A percentile compares a stretch with the other conserved stretches of the same genome.
Conservation (phyloP, 1,140 invertebrate species). For the Homalodisca vitripennis region DNA sequence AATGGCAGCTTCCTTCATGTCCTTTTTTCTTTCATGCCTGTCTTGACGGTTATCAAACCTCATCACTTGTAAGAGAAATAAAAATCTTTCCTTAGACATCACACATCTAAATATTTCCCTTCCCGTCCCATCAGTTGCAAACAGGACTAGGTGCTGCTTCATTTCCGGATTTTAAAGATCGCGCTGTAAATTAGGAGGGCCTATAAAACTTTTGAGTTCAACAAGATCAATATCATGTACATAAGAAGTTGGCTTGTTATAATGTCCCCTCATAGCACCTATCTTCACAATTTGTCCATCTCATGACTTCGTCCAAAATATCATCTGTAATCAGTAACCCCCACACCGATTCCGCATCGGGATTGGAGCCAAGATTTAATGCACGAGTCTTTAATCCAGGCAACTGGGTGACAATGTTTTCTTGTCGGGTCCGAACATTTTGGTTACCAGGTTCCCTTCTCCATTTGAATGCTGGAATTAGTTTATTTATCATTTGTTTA, state of each 20-base stretch:
- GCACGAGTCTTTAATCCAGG: conserved; percentile 22
- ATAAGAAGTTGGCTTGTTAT: conserved; percentile 18
- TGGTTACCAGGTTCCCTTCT: not conserved
- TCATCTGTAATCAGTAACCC: not conserved
- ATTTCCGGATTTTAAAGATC: not conserved
- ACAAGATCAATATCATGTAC: conserved; percentile 14
- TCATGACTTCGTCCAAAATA: conserved; percentile 24
- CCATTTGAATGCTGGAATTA: not conserved
- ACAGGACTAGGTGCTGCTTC: not conserved
- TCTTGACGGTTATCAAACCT: too few relatives aligned
- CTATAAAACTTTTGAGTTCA: conserved; percentile 27
- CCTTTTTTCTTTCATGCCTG: too few relatives aligned
- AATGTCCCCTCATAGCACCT: not conserved
- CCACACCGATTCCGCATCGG: not conserved
- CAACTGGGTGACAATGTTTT: conserved; percentile 20
- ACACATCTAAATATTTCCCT: too few relatives aligned
- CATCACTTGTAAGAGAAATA: too few relatives aligned
- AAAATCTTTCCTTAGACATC: too few relatives aligned
- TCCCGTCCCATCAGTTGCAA: conserved; percentile 37
- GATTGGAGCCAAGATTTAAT: conserved; percentile 12
- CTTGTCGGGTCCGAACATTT: not conserved
- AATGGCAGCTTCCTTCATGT: too few relatives aligned
- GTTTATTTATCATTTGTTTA: conserved; percentile 24
- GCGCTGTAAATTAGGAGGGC: conserved; percentile 7
- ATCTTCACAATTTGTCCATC: conserved; percentile 26